Evolutionary conservation across 2,888 invertebrate species (phyloP).

Genomic region (Eupeodes luniger): DNA sequence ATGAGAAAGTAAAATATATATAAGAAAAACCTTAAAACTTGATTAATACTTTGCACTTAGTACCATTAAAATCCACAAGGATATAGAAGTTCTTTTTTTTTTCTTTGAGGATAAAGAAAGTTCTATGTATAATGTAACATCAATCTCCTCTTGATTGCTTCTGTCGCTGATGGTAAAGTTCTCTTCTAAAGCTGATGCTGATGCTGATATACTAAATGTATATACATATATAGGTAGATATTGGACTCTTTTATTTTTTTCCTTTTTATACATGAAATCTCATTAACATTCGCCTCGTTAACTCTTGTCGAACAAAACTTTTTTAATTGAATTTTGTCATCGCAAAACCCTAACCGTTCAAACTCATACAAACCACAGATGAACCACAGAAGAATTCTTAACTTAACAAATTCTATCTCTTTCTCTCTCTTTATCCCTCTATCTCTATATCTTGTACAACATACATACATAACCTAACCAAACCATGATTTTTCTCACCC

Average conservation of each 20-base stretch:
- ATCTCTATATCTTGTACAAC: too few relatives aligned
- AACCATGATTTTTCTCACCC: slow-evolving; percentile 37
- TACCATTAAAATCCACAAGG: neutral
- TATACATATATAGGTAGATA: neutral
- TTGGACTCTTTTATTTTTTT: slow-evolving; percentile 20
- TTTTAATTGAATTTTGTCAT: slow-evolving; percentile 75
- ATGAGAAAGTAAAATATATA: neutral
- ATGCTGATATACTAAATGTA: neutral
- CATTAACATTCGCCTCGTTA: slow-evolving; percentile 62
- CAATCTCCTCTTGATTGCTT: slow-evolving; percentile 51
- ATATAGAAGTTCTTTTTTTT: neutral
- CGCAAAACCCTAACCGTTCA: slow-evolving; percentile 11
- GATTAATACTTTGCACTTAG: slow-evolving; percentile 16
- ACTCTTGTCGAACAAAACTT: slow-evolving; percentile 63
- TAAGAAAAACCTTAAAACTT: neutral
- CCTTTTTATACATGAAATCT: slow-evolving; percentile 47
- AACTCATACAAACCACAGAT: slow-evolving; percentile 35
- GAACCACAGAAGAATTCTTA: slow-evolving; percentile 66
- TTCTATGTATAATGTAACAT: slow-evolving; percentile 25
- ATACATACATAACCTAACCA: too few relatives aligned
- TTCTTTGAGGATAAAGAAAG: slow-evolving; percentile 22
- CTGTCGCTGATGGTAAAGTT: slow-evolving; percentile 3
- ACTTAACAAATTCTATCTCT: slow-evolving; percentile 34
- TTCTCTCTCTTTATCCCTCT: too few relatives aligned
- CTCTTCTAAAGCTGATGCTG: slow-evolving; percentile 1